A percentile compares a stretch with the other conserved stretches of the same genome.
phyloP scores from a whole-genome alignment of 2,888 invertebrate species.

The Entomobrya proxima region DNA sequence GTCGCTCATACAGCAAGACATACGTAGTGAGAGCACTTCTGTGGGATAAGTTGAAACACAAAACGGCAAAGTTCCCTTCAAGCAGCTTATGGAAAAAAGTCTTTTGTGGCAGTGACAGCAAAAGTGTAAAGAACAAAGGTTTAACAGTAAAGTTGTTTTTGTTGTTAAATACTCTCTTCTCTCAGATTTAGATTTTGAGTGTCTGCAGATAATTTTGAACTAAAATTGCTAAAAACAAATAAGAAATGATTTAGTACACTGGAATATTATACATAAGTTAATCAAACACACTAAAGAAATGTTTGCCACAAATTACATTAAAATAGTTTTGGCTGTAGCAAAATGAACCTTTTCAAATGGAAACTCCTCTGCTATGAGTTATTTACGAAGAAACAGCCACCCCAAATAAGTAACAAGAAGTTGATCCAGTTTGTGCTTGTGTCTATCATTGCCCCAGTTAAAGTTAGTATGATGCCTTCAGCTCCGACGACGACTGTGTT shows the following conservation, averaged over 20 bases:
- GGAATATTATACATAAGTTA: too few species aligned
- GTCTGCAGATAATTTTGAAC: neutral
- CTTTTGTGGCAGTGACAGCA: too few species aligned
- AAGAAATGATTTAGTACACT: neutral
- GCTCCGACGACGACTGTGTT: slow-evolving; percentile 94
- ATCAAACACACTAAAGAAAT: neutral
- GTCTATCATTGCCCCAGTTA: slow-evolving; percentile 43
- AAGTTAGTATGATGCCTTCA: slow-evolving; percentile 88
- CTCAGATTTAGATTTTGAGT: too few species aligned
- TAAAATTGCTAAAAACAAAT: neutral
- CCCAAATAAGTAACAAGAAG: neutral
- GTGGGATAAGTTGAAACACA: neutral
- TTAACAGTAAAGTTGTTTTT: too few species aligned
- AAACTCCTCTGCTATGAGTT: slow-evolving; percentile 29
- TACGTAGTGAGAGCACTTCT: neutral
- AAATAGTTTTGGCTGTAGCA: neutral
- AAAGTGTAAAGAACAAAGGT: too few species aligned
- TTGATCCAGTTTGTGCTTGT: slow-evolving; percentile 5
- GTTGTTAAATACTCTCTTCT: too few species aligned
- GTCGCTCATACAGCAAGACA: slow-evolving; percentile 20
- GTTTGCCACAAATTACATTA: neutral
- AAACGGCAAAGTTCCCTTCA: neutral
- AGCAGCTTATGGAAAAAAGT: neutral
- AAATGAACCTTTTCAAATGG: slow-evolving; percentile 43
- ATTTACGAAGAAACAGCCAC: neutral